phyloP scores from a whole-genome alignment of 53 echinoderm and acorn worm species.

The Hippasteria phrygiana region DNA sequence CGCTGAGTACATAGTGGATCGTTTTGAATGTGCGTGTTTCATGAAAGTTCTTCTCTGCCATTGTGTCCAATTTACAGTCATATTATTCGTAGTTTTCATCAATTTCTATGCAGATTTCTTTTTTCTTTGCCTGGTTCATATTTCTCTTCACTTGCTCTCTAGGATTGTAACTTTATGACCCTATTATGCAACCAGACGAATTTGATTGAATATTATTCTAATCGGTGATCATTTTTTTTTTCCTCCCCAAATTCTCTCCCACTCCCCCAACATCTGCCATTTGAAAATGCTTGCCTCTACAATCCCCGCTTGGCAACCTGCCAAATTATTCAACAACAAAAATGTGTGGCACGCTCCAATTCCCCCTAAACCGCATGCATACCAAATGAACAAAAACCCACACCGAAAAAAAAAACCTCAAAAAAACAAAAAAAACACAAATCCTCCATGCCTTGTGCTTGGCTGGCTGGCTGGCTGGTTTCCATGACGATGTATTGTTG shows the following conservation, averaged over 20 bases:
- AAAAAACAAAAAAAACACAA: background rate
- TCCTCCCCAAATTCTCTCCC: conserved; percentile 21
- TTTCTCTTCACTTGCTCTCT: background rate
- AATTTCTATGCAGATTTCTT: background rate
- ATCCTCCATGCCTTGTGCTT: conserved; percentile 16
- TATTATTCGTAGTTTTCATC: background rate
- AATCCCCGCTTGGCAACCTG: conserved; percentile 41
- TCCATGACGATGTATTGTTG: conserved; percentile 62
- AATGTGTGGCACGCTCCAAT: conserved; percentile 42
- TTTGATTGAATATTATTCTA: conserved; percentile 24
- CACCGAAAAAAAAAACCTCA: background rate
- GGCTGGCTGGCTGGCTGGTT: conserved; percentile 64
- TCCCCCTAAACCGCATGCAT: conserved; percentile 37
- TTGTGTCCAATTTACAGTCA: background rate
- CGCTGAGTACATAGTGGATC: background rate
- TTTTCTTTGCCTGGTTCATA: background rate
- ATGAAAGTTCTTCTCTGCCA: no score
- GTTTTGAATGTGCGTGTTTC: background rate
- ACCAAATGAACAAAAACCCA: background rate
- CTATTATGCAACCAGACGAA: background rate
- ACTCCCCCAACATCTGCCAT: conserved; percentile 35
- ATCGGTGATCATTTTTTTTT: conserved; percentile 35
- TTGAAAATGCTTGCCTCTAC: conserved; percentile 37
- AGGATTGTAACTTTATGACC: background rate
- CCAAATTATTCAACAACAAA: conserved; percentile 27